These are phyloP conservation scores for Chrysaora quinquecirrha DNA, from an alignment of 30 jellyfish, hydroid and myxozoan species.

Conservation along the genomic window DNA sequence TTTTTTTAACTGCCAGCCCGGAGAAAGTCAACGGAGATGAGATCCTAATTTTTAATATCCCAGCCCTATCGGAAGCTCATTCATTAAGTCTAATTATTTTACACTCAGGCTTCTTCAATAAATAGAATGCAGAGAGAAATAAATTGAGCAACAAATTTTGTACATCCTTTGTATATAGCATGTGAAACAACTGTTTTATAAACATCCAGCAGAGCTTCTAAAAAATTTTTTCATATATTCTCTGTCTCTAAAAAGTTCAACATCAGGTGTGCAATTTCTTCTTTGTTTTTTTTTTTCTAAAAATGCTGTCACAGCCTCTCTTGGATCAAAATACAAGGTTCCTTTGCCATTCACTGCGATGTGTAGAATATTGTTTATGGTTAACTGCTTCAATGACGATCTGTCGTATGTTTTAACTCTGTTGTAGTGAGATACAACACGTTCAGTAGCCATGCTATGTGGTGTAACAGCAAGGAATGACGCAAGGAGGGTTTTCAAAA, in stretches of 20 bases:
- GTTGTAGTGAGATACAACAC: slow-evolving; percentile 23
- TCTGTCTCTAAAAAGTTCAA: not conserved
- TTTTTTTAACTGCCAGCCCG: too few species aligned
- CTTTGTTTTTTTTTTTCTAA: not conserved
- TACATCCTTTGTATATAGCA: too few species aligned
- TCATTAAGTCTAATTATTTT: too few species aligned
- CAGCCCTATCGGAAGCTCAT: too few species aligned
- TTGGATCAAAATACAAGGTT: not conserved
- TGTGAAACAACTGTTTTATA: too few species aligned
- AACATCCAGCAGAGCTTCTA: slow-evolving; percentile 4
- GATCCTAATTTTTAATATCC: too few species aligned
- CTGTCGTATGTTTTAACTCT: not conserved
- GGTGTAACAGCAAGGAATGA: slow-evolving; percentile 20
- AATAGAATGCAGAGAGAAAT: too few species aligned
- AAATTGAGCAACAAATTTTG: too few species aligned
- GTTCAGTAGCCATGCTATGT: slow-evolving; percentile 25
- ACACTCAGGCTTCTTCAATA: too few species aligned
- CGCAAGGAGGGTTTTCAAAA: slow-evolving; percentile 9
- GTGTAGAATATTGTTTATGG: slow-evolving; percentile 1
- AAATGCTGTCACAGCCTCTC: not conserved
- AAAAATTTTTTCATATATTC: slow-evolving; percentile 8
- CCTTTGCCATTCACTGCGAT: not conserved
- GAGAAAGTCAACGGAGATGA: too few species aligned
- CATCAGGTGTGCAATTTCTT: not conserved
- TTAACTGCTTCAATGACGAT: not conserved